phyloP scores from a whole-genome alignment of 2,113 vertebrate genomes.

The Lasiurus cinereus region DNA sequence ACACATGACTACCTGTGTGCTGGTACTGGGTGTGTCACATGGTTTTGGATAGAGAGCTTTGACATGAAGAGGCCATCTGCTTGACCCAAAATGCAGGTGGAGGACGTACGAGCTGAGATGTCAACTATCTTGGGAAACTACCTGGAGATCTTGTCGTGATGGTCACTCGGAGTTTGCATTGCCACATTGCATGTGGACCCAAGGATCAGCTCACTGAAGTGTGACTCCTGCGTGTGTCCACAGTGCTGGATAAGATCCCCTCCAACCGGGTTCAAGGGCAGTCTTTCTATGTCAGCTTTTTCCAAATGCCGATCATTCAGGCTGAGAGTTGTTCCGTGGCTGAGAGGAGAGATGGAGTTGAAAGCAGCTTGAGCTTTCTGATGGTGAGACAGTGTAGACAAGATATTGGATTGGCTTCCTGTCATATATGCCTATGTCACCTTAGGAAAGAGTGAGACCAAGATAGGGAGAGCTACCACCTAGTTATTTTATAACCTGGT shows the following conservation, averaged over 20 bases:
- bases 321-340: not conserved
- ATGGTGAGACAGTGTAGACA: not conserved
- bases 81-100: not conserved
- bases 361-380: not conserved
- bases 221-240: not conserved
- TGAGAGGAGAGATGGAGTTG: not conserved
- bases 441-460: not conserved
- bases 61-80: not conserved
- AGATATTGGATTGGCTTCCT: not conserved
- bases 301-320: not conserved
- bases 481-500: not conserved
- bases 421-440: not conserved
- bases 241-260: not conserved
- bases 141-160: not conserved
- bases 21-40: not conserved
- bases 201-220: not conserved
- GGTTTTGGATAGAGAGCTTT: not conserved
- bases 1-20: not conserved
- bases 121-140: not conserved
- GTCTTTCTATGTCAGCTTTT: not conserved
- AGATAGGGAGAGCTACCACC: not conserved
- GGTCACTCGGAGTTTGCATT: not conserved
- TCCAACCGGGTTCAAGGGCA: not conserved
- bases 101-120: not conserved
- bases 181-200: not conserved